These are phyloP conservation scores for Pholis gunnellus DNA, from an alignment of 2,113 vertebrate species.

Conservation along the genomic window DNA sequence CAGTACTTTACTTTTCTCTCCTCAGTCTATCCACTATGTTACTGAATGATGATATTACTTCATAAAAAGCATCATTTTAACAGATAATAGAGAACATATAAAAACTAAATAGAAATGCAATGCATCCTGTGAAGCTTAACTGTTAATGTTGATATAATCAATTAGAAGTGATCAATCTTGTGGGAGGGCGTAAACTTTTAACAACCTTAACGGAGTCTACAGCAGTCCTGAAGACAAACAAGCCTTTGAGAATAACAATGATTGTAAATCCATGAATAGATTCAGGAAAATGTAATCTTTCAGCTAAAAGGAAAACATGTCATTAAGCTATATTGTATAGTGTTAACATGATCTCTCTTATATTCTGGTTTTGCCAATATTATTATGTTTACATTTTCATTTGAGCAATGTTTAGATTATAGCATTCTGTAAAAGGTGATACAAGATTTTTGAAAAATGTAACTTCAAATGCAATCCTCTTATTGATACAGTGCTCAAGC, in stretches of 20 bases:
- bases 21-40: neutral
- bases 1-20: neutral
- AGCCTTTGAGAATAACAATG: conserved; percentile 40
- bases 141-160: conserved; percentile 13
- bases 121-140: neutral
- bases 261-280: conserved; percentile 9
- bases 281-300: neutral
- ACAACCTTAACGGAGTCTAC: conserved; percentile 21
- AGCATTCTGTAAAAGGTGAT: neutral
- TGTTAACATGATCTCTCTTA: neutral
- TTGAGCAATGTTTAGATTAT: neutral
- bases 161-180: neutral
- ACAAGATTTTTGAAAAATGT: neutral
- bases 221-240: conserved; percentile 19
- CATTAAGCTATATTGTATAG: neutral
- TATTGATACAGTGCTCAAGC: neutral
- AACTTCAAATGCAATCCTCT: neutral
- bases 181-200: conserved; percentile 13
- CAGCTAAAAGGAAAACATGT: neutral
- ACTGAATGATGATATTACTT: neutral
- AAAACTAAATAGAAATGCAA: neutral
- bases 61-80: neutral
- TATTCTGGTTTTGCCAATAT: neutral
- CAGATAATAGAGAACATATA: neutral
- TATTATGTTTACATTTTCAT: neutral